A percentile compares a stretch with the other conserved stretches of the same genome.
These are phyloP conservation scores for Dysidea cf. avara DNA, from an alignment of 37 sponge, comb jelly and placozoan species.

Conservation along the genomic window DNA sequence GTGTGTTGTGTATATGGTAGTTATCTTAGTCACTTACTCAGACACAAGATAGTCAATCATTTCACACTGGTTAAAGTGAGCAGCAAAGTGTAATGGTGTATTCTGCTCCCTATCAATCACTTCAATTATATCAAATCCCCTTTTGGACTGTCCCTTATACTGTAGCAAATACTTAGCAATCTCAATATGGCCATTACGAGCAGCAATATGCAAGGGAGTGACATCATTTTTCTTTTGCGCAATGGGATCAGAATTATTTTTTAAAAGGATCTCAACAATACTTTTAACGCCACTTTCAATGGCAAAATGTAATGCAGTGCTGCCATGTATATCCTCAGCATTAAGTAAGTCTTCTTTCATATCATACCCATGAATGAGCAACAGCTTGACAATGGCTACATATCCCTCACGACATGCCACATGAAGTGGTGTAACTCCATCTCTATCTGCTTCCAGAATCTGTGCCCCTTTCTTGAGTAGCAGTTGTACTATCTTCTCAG, in stretches of 20 bases:
- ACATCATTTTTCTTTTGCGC: slow-evolving; percentile 50
- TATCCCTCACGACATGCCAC: slow-evolving; percentile 73
- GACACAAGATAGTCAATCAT: slow-evolving; percentile 82
- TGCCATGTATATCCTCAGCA: slow-evolving; percentile 57
- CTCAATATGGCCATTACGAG: slow-evolving; percentile 61
- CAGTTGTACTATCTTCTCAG: slow-evolving; percentile 53
- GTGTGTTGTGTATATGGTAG: too few species aligned
- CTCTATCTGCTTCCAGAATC: slow-evolving; percentile 12
- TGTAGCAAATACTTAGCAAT: slow-evolving; percentile 62
- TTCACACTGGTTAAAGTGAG: slow-evolving; percentile 58
- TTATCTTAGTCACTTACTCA: too few species aligned
- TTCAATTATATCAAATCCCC: too few species aligned
- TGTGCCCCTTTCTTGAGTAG: slow-evolving; percentile 40
- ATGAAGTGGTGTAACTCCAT: slow-evolving; percentile 70
- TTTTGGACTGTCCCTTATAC: slow-evolving; percentile 6
- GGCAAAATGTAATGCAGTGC: slow-evolving; percentile 79
- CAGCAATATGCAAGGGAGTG: slow-evolving; percentile 84
- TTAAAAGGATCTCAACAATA: slow-evolving; percentile 55
- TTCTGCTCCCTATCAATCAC: slow-evolving; percentile 29
- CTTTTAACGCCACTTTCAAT: slow-evolving; percentile 70
- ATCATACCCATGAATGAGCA: not conserved
- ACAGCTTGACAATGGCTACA: slow-evolving; percentile 68
- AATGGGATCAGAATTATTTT: slow-evolving; percentile 37
- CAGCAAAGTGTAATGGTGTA: slow-evolving; percentile 89
- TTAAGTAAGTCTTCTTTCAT: slow-evolving; percentile 10